A percentile compares a stretch with the other conserved stretches of the same genome.
These are phyloP conservation scores for Sclerodermus sp. DNA, from an alignment of 2,888 invertebrate species.

Conservation along the genomic window DNA sequence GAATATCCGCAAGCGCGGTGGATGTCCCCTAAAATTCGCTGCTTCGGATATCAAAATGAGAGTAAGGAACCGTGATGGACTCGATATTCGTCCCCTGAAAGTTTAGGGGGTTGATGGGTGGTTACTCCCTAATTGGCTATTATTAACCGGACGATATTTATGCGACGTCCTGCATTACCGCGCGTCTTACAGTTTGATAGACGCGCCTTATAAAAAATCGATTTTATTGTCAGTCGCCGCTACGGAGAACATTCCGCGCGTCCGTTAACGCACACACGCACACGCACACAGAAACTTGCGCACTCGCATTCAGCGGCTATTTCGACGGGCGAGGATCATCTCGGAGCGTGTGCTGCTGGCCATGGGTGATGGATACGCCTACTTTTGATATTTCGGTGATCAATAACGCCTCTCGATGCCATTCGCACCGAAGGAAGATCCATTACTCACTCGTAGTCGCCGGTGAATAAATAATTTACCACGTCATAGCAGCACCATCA, in stretches of 20 bases:
- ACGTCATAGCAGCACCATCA: slow-evolving; percentile 43
- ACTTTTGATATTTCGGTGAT: slow-evolving; percentile 52
- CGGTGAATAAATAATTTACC: slow-evolving; percentile 53
- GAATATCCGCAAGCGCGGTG: too few relatives aligned
- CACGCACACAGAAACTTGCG: too few relatives aligned
- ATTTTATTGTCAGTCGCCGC: slow-evolving; percentile 33
- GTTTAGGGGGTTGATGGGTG: too few relatives aligned
- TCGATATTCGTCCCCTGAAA: too few relatives aligned
- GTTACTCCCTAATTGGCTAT: neutral
- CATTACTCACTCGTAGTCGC: slow-evolving; percentile 50
- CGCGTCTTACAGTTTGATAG: slow-evolving; percentile 31
- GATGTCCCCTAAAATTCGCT: too few relatives aligned
- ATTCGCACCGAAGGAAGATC: slow-evolving; percentile 37
- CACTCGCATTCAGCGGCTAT: slow-evolving; percentile 9
- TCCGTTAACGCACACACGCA: slow-evolving; percentile 9
- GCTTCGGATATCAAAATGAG: too few relatives aligned
- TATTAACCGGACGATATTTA: neutral
- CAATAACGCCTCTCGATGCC: slow-evolving; percentile 44
- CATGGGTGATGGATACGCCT: slow-evolving; percentile 48
- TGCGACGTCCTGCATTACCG: slow-evolving; percentile 23
- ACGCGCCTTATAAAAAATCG: slow-evolving; percentile 37
- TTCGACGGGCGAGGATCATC: slow-evolving; percentile 13
- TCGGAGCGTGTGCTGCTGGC: slow-evolving; percentile 24
- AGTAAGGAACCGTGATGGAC: too few relatives aligned
- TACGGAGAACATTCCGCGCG: slow-evolving; percentile 26